Evolutionary conservation across 2,888 invertebrate genomes (phyloP).

Genomic region (Empis stercorea): DNA sequence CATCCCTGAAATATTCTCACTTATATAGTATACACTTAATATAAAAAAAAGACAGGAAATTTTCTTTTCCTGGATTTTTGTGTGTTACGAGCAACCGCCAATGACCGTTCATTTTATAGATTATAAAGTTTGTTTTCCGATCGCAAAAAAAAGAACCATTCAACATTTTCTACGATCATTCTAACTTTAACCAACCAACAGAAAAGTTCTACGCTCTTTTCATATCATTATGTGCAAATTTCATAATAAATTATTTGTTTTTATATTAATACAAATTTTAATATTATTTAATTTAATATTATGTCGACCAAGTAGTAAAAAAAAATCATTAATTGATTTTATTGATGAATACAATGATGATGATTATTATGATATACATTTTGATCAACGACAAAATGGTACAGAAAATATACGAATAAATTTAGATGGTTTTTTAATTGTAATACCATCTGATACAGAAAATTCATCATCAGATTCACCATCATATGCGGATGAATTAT

Average conservation of each 20-base stretch:
- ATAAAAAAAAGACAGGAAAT: too few species aligned
- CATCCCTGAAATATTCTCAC: too few species aligned
- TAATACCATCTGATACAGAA: conserved; percentile 18
- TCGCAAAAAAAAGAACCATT: too few species aligned
- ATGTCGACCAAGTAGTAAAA: not conserved
- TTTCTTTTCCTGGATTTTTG: too few species aligned
- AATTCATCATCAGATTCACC: conserved; percentile 9
- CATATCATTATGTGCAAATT: conserved; percentile 23
- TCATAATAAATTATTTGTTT: conserved; percentile 29
- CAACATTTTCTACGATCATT: too few species aligned
- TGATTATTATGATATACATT: conserved; percentile 36
- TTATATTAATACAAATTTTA: conserved; percentile 13
- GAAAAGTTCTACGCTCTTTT: too few species aligned
- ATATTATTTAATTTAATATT: not conserved
- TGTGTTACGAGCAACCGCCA: too few species aligned
- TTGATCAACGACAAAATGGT: conserved; percentile 69
- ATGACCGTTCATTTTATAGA: too few species aligned
- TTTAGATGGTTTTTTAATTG: conserved; percentile 36
- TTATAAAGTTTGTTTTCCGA: too few species aligned
- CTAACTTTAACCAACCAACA: too few species aligned
- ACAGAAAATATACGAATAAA: conserved; percentile 58
- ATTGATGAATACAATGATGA: conserved; percentile 4
- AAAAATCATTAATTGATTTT: not conserved
- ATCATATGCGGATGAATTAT: conserved; percentile 14
- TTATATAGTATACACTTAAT: too few species aligned